These are phyloP conservation scores for Graptemys geographica DNA, from an alignment of 2,797 vertebrate species.

Conservation along the genomic window DNA sequence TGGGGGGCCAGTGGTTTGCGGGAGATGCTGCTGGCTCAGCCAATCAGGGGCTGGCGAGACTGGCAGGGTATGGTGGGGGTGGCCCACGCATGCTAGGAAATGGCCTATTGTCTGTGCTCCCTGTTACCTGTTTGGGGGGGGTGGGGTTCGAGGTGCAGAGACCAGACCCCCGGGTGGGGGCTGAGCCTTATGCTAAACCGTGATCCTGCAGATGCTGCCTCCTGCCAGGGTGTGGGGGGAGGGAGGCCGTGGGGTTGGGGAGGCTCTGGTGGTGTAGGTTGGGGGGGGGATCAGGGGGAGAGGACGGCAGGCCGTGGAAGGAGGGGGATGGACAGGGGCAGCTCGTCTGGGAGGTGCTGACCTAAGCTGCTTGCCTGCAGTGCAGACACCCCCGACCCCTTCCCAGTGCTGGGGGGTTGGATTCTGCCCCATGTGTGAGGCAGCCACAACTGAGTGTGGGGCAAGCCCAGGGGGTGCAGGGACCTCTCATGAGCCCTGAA, in stretches of 20 bases:
- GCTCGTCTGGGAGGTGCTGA: constrained; percentile 66
- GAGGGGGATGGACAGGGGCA: not conserved
- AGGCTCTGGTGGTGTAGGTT: constrained; percentile 4
- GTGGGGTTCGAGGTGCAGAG: not conserved
- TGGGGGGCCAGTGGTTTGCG: not conserved
- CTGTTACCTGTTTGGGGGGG: not conserved
- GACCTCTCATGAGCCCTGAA: not conserved
- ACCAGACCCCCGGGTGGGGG: not conserved
- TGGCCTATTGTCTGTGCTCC: not conserved
- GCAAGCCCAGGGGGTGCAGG: too few species aligned
- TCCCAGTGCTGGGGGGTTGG: not conserved
- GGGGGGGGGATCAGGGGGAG: too few species aligned
- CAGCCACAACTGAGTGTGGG: too few species aligned
- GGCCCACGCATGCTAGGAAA: not conserved
- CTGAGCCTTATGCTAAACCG: not conserved
- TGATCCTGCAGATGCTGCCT: constrained; percentile 73
- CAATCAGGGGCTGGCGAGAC: not conserved
- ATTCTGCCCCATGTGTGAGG: not conserved
- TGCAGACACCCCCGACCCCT: not conserved
- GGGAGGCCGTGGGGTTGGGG: constrained; percentile 40
- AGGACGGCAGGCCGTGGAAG: not conserved
- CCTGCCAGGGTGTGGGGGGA: constrained; percentile 67
- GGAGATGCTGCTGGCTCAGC: not conserved
- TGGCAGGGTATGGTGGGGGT: not conserved
- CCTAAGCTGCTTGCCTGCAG: constrained; percentile 65